A percentile compares a stretch with the other conserved stretches of the same genome.
phyloP scores from a whole-genome alignment of 2,797 vertebrate genomes.

The Triplophysa yarkandensis region DNA sequence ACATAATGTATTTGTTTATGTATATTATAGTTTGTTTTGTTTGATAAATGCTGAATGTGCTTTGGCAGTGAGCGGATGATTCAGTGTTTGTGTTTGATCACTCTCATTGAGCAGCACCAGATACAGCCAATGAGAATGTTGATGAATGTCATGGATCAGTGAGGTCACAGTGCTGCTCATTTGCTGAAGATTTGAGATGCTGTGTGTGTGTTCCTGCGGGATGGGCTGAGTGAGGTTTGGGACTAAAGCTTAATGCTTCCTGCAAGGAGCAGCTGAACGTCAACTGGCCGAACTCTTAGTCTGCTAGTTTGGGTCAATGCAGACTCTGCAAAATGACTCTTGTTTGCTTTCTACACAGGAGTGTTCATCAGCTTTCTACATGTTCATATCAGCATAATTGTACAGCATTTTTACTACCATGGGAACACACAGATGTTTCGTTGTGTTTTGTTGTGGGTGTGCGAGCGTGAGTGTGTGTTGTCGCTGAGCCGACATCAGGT shows the following conservation, averaged over 20 bases:
- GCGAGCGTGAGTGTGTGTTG: conserved; percentile 87
- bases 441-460: conserved; percentile 64
- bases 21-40: conserved; percentile 65
- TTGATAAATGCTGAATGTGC: conserved; percentile 65
- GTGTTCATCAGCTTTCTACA: conserved; percentile 76
- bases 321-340: conserved; percentile 3
- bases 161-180: not conserved
- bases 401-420: conserved; percentile 93
- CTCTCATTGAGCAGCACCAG: conserved; percentile 4
- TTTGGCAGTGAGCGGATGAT: conserved; percentile 55
- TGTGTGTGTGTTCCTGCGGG: conserved; percentile 20
- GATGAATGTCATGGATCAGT: conserved; percentile 16
- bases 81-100: conserved; percentile 29
- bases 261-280: conserved; percentile 79
- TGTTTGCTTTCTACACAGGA: conserved; percentile 62
- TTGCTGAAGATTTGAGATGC: conserved; percentile 17
- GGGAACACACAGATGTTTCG: conserved; percentile 88
- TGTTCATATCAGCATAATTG: conserved; percentile 97
- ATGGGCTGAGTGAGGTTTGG: conserved; percentile 5
- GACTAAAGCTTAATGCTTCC: conserved; percentile 62
- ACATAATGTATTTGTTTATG: conserved; percentile 67
- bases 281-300: conserved; percentile 70
- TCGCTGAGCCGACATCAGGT: conserved; percentile 97
- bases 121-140: conserved; percentile 29
- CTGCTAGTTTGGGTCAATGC: conserved; percentile 68